Percentiles rank a stretch among this genome's conserved stretches.
Conservation (phyloP, 2,888 invertebrate genomes). For the Melieria picta region DNA sequence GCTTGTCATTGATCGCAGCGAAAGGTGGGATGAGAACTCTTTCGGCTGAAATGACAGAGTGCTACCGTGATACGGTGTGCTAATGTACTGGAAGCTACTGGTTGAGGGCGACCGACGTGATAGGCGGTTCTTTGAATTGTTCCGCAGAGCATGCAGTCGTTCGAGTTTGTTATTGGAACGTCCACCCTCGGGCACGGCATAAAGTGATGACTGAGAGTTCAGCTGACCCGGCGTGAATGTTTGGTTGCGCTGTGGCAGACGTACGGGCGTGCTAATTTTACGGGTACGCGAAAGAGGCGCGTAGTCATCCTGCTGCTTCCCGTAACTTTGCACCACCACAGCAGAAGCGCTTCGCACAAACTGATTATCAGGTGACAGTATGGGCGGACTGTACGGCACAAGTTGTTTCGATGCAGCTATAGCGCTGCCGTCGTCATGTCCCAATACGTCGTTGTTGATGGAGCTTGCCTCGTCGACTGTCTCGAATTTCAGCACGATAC, state of each 20-base stretch:
- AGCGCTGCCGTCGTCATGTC: constrained; percentile 29
- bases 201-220: constrained; percentile 74
- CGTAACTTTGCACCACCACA: constrained; percentile 72
- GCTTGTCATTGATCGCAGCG: constrained; percentile 75
- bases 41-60: constrained; percentile 81
- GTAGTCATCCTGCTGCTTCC: constrained; percentile 65
- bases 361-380: constrained; percentile 48
- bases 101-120: constrained; percentile 79
- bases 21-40: constrained; percentile 82
- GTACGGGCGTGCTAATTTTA: constrained; percentile 72
- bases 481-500: constrained; percentile 64
- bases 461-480: constrained; percentile 52
- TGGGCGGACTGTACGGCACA: constrained; percentile 50
- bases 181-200: constrained; percentile 76
- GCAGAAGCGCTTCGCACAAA: constrained; percentile 79
- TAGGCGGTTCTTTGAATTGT: constrained; percentile 66
- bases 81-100: constrained; percentile 85
- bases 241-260: constrained; percentile 66
- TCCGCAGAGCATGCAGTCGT: constrained; percentile 49
- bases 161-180: constrained; percentile 58
- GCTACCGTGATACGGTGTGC: constrained; percentile 87
- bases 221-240: constrained; percentile 68
- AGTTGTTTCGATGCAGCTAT: constrained; percentile 46
- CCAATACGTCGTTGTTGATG: constrained; percentile 23
- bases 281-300: constrained; percentile 67